Conservation (phyloP, 2,888 invertebrate genomes). For the Patella pellucida region DNA sequence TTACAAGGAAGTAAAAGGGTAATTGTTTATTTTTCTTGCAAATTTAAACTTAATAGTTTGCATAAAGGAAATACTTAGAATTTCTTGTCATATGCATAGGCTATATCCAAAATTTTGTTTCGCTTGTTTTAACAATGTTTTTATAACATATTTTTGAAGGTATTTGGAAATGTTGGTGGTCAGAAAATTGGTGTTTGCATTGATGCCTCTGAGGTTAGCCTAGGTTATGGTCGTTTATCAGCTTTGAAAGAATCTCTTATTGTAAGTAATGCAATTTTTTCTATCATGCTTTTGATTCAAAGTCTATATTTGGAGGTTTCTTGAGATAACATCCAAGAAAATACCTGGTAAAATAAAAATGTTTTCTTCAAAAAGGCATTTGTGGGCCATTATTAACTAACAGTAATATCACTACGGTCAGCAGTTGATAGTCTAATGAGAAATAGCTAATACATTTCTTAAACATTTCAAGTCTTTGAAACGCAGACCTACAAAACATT, state of each 20-base stretch:
- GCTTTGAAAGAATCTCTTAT: constrained; percentile 67
- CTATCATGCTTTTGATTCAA: neutral
- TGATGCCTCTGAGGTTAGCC: constrained; percentile 69
- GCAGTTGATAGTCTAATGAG: too few relatives aligned
- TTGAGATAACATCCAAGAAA: too few relatives aligned
- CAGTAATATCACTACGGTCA: too few relatives aligned
- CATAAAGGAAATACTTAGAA: neutral
- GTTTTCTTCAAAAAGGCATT: too few relatives aligned
- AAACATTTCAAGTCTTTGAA: too few relatives aligned
- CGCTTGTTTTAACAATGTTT: too few relatives aligned
- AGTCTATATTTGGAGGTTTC: too few relatives aligned
- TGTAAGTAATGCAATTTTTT: constrained; percentile 45
- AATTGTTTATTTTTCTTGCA: constrained; percentile 20
- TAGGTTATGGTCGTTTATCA: constrained; percentile 68
- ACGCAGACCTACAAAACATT: too few relatives aligned
- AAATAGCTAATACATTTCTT: too few relatives aligned
- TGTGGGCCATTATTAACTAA: too few relatives aligned
- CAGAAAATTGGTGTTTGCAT: constrained; percentile 63
- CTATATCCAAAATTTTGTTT: neutral
- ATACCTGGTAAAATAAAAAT: too few relatives aligned
- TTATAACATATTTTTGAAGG: constrained; percentile 42
- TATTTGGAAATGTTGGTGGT: constrained; percentile 70
- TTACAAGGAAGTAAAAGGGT: constrained; percentile 69
- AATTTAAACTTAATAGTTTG: neutral
- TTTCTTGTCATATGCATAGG: neutral